phyloP scores from a whole-genome alignment of 2,797 vertebrate species.

The Erpetoichthys calabaricus region DNA sequence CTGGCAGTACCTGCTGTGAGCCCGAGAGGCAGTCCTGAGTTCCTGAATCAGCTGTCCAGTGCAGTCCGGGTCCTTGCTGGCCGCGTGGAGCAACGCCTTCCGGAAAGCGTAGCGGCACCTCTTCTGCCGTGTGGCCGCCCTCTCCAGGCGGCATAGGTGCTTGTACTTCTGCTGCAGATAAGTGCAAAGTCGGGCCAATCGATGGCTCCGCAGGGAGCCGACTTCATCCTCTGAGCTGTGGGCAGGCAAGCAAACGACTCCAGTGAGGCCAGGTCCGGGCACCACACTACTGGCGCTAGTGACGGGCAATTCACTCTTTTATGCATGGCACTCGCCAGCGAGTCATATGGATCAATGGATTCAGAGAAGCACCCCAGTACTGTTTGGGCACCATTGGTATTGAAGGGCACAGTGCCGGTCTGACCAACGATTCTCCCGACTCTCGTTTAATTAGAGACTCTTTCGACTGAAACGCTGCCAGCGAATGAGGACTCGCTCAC shows the following conservation, averaged over 20 bases:
- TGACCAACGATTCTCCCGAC: no score
- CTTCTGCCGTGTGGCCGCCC: slow-evolving; percentile 79
- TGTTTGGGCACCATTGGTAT: no score
- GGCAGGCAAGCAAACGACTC: not conserved
- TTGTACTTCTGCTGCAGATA: slow-evolving; percentile 96
- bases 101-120: slow-evolving; percentile 82
- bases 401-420: no score
- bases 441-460: no score
- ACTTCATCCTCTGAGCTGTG: slow-evolving; percentile 61
- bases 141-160: slow-evolving; percentile 94
- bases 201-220: slow-evolving; percentile 64
- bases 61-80: slow-evolving; percentile 73
- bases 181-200: slow-evolving; percentile 87
- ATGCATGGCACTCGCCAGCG: no score
- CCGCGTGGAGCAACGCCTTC: slow-evolving; percentile 87
- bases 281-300: no score
- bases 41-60: slow-evolving; percentile 76
- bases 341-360: no score
- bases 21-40: slow-evolving; percentile 51
- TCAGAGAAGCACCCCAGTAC: no score
- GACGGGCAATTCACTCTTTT: no score
- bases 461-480: no score
- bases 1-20: slow-evolving; percentile 49
- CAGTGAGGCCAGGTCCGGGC: no score
- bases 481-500: no score